Conservation (phyloP, 1,140 invertebrate species). For the Euwallacea similis region DNA sequence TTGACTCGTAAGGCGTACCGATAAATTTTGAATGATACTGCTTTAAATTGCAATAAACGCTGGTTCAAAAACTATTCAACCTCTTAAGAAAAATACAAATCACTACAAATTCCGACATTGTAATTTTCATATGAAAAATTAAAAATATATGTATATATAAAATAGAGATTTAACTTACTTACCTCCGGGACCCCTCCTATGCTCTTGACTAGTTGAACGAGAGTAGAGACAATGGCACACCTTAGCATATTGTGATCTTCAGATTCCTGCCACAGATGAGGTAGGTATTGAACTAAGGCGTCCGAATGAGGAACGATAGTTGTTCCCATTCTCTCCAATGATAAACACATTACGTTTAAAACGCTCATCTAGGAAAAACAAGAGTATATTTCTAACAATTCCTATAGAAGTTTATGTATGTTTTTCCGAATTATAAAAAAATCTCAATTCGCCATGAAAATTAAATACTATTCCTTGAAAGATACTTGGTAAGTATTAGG, state of each 20-base stretch:
- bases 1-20: too few species aligned
- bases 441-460: neutral
- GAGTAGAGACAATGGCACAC: conserved; percentile 86
- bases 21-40: too few species aligned
- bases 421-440: too few species aligned
- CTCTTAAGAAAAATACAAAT: neutral
- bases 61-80: too few species aligned
- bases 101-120: neutral
- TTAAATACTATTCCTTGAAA: neutral
- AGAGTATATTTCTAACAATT: too few species aligned
- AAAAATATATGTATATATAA: too few species aligned
- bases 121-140: neutral
- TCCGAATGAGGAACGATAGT: conserved; percentile 71
- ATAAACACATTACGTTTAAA: conserved; percentile 84
- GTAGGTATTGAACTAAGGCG: conserved; percentile 79
- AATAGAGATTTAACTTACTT: conserved; percentile 5
- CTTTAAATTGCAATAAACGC: too few species aligned
- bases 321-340: conserved; percentile 82
- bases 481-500: too few species aligned
- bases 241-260: conserved; percentile 87
- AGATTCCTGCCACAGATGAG: conserved; percentile 84
- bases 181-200: conserved; percentile 61
- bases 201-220: conserved; percentile 75
- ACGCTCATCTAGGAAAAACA: conserved; percentile 74
- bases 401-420: too few species aligned